Base-by-base conservation (phyloP, 2,113 vertebrate species). In the Corythaixoides concolor region DNA sequence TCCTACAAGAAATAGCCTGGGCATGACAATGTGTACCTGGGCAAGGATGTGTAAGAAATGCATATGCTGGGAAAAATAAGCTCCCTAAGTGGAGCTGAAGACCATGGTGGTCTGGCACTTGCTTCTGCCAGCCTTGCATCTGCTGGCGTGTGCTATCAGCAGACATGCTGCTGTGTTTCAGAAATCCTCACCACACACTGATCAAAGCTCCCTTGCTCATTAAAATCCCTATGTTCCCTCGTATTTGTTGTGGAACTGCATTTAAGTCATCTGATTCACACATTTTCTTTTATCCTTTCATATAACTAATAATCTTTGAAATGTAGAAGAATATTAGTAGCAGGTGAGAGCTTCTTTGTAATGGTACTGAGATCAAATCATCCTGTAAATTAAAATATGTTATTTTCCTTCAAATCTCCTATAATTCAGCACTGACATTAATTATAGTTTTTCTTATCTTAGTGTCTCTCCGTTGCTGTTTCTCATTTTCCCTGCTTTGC, bases 361-460 rank as follows among this genome's bases (percentile, higher is more conserved):
- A 76, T 15, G 27, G 72, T 62, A 62, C 16, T 18, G 50, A 79
- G 63, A 95, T 85, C 17, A 93, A 93, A 94, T 80, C 20, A 73
- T 69, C 19, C 59, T 50, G 14, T 76, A 90, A 90, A 96, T 90
- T 76, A 93, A 88, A 96, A 85, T 76, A 80, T 5, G 35, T 58
- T 58, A 55, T 90, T 96, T 97, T 96, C 39, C 37, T 88, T 93
- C 88, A 78, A 87, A 93, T 68, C 8, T 37, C 33, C 69, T 82
- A 41, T 85, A 89, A 88, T 91, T 94, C 81, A 91, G 30, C 22
- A 85, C 28, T 85, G 89, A 90, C 63, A 73, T 39, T 96, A 93
- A 93, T 95, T 94, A 93, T 21, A 80, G 74, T 85, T 96, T 96
- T 88, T 68, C 27, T 82, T 82, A 72, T 75, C 66, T 67, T 55